Conservation (phyloP, 2,113 vertebrate genomes). For the Nyctereutes procyonoides region DNA sequence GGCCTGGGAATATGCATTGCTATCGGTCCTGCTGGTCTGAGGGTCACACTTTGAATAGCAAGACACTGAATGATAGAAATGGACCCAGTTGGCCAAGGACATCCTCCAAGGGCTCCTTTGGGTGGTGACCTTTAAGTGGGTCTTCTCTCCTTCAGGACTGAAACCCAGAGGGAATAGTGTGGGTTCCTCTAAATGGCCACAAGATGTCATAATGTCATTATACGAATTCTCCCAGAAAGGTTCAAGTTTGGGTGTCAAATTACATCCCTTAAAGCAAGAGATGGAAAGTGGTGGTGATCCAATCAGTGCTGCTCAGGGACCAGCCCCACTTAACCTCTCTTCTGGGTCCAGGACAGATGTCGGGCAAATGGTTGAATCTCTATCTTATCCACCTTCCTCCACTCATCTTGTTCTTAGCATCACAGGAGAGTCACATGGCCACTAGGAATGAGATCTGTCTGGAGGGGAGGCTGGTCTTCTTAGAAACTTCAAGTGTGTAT, state of each 20-base stretch:
- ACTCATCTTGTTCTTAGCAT: background rate
- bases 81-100: background rate
- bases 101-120: background rate
- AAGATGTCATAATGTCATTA: slow-evolving; percentile 75
- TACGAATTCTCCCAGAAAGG: slow-evolving; percentile 32
- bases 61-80: background rate
- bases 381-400: background rate
- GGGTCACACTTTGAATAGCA: background rate
- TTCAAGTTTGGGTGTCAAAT: slow-evolving; percentile 53
- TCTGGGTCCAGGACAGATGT: background rate
- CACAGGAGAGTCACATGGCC: background rate
- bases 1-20: no score
- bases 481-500: background rate
- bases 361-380: background rate
- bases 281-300: background rate
- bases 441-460: background rate
- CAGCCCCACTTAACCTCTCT: background rate
- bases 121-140: background rate
- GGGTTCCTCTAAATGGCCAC: slow-evolving; percentile 64
- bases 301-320: background rate
- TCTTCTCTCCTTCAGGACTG: background rate
- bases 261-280: slow-evolving; percentile 27
- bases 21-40: background rate
- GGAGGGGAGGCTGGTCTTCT: background rate
- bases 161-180: background rate